Conservation (phyloP, 2,797 vertebrate genomes). For the Smutsia gigantea region DNA sequence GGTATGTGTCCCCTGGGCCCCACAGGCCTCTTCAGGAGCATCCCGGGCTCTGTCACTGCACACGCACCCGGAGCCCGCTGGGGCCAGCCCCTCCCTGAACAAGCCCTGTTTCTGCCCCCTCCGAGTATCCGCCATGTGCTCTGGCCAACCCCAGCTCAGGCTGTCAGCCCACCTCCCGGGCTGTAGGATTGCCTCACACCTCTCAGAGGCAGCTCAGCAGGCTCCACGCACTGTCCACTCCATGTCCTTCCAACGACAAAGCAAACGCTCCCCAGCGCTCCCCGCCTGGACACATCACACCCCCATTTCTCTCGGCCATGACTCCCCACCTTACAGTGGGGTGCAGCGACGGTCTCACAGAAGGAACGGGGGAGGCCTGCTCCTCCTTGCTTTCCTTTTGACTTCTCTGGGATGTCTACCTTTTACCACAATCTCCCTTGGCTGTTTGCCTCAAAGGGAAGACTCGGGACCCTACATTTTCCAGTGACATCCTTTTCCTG, state of each 20-base stretch:
- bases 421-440: not conserved
- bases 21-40: not conserved
- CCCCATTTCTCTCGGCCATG: not conserved
- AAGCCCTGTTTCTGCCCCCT: not conserved
- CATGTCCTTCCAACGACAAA: not conserved
- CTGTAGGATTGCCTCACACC: not conserved
- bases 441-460: not conserved
- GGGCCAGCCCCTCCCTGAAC: not conserved
- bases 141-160: not conserved
- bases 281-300: too few species aligned
- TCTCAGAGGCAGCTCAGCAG: not conserved
- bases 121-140: not conserved
- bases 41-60: not conserved
- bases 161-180: not conserved
- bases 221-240: not conserved
- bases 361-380: too few species aligned
- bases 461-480: not conserved
- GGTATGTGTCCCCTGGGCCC: not conserved
- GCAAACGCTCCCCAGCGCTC: not conserved
- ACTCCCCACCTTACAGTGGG: rapidly evolving
- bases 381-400: not conserved
- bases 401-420: not conserved
- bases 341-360: too few species aligned
- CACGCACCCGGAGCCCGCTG: not conserved
- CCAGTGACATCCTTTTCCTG: not conserved